Conservation (phyloP, 2,888 invertebrate genomes). For the Dolichomitus sp. region DNA sequence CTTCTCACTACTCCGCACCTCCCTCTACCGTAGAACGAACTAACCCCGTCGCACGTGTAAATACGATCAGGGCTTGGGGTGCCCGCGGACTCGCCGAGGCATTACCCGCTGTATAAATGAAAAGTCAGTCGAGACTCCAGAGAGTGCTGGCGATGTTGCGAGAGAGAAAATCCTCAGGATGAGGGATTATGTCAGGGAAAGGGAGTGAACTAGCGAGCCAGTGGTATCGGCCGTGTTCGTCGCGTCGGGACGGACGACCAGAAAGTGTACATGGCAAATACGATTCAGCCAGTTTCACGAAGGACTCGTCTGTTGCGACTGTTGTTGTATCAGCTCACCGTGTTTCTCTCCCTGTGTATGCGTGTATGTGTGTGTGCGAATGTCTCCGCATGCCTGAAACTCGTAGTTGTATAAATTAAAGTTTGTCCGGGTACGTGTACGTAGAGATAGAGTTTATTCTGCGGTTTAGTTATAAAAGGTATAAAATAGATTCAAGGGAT, state of each 20-base stretch:
- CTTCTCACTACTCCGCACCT: slow-evolving; percentile 16
- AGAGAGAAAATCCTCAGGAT: not conserved
- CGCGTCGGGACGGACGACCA: slow-evolving; percentile 29
- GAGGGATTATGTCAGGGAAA: slow-evolving; percentile 1
- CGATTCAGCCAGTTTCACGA: slow-evolving; percentile 48
- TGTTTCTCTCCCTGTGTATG: slow-evolving; percentile 4
- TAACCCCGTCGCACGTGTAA: slow-evolving; percentile 70
- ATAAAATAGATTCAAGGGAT: slow-evolving; percentile 42
- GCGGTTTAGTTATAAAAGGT: slow-evolving; percentile 53
- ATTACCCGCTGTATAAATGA: slow-evolving; percentile 63
- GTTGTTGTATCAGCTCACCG: slow-evolving; percentile 46
- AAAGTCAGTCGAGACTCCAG: slow-evolving; percentile 39
- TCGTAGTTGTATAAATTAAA: slow-evolving; percentile 65
- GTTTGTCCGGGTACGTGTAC: slow-evolving; percentile 55
- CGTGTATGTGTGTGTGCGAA: slow-evolving; percentile 5
- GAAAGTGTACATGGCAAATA: slow-evolving; percentile 56
- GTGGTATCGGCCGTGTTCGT: slow-evolving; percentile 35
- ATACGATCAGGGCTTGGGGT: slow-evolving; percentile 73
- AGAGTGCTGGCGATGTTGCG: slow-evolving; percentile 6
- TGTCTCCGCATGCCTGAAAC: slow-evolving; percentile 40
- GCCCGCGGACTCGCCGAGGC: slow-evolving; percentile 23
- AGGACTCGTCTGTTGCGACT: slow-evolving; percentile 30
- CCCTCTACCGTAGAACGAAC: slow-evolving; percentile 21
- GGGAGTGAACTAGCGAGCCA: not conserved
- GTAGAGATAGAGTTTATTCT: slow-evolving; percentile 55